phyloP scores from a whole-genome alignment of 2,888 invertebrate genomes.

The Norana najaformis region DNA sequence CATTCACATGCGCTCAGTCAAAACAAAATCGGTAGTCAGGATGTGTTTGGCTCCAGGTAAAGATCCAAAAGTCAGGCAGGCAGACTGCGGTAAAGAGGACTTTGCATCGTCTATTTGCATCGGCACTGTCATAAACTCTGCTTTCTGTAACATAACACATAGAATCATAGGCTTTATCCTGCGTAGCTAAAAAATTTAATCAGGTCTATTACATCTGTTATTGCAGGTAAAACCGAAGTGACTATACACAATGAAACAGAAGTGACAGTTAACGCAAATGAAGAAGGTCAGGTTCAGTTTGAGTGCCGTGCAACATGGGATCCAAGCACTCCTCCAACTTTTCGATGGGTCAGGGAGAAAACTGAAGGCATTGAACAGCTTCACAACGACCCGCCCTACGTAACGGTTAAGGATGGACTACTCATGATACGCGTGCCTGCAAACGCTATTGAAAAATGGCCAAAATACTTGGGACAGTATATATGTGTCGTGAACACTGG shows the following conservation, averaged over 20 bases:
- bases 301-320: neutral
- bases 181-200: too few species aligned
- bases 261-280: neutral
- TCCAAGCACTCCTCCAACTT: slow-evolving; percentile 13
- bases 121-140: too few species aligned
- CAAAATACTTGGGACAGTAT: neutral
- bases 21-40: too few species aligned
- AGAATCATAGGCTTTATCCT: too few species aligned
- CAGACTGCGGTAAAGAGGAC: too few species aligned
- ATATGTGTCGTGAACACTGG: neutral
- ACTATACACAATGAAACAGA: neutral
- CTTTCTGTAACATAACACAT: too few species aligned
- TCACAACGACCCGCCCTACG: neutral
- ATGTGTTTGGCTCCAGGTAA: too few species aligned
- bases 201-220: neutral
- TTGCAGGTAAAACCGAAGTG: neutral
- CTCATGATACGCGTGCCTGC: neutral
- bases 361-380: neutral
- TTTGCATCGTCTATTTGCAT: too few species aligned
- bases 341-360: neutral
- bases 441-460: neutral
- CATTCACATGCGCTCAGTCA: too few species aligned
- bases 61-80: too few species aligned
- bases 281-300: neutral
- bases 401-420: neutral